phyloP scores from a whole-genome alignment of 2,797 vertebrate genomes.

The Onychomys leucogaster region DNA sequence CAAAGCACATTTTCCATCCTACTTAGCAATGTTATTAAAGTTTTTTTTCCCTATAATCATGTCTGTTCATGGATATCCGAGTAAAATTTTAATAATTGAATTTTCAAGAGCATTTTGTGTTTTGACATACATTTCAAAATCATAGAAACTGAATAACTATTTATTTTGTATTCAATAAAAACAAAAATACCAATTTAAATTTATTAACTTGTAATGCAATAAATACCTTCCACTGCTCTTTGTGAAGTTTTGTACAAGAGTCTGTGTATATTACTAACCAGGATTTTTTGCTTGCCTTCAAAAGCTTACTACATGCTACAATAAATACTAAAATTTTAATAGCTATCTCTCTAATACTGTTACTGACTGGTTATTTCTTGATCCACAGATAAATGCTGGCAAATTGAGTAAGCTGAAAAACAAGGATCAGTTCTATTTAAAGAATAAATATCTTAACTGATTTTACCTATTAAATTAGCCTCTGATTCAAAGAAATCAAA shows the following conservation, averaged over 20 bases:
- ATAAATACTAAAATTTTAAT: neutral
- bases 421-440: neutral
- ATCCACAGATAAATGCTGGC: neutral
- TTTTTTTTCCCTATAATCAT: neutral
- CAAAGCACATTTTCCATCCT: neutral
- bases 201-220: slow-evolving; percentile 1
- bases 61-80: slow-evolving; percentile 1
- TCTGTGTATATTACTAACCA: neutral
- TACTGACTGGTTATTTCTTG: neutral
- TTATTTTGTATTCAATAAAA: slow-evolving; percentile 42
- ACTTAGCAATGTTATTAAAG: neutral
- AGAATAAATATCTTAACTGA: neutral
- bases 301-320: neutral
- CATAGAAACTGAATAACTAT: neutral
- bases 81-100: slow-evolving; percentile 6
- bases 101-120: neutral
- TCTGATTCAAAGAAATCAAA: neutral
- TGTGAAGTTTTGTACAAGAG: neutral
- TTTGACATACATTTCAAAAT: neutral
- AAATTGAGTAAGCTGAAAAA: slow-evolving; percentile 2
- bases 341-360: neutral
- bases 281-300: neutral
- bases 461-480: neutral
- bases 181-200: neutral
- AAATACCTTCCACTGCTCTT: neutral